Base-by-base conservation (phyloP, 92 coral and sea anemone species). In the Porites cylindrica region DNA sequence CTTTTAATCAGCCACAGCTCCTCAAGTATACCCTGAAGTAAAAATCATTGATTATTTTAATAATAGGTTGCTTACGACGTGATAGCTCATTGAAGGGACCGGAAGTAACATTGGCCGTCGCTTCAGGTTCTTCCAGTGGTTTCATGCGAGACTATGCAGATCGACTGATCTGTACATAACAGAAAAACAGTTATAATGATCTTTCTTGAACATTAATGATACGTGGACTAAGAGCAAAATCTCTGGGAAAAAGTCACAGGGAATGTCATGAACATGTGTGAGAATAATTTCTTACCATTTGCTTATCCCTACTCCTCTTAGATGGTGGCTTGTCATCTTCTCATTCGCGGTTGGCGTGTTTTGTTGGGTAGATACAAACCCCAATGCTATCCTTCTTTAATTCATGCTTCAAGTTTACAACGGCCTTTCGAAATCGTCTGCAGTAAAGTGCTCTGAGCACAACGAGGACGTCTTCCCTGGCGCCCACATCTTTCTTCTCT, bases 281-380 rank as follows among this genome's bases (percentile, higher is more conserved):
- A 13, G 52, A 38, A 51, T 20, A 68, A 53, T 70, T 51, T 14
- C 75, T 70, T 70, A 32, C 75, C 75, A 70, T 70, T 70, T 24
- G 62, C 79, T 75, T 61, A 51, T 75, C 79, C 21, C 79, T 75
- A 63, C 79, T 75, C 79, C 9, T 75, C 19, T 75, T 75, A 17
- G 64, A 75, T 51, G 79, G 79, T 52, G 53, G 29, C 10, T 74
- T 56, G 43, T 51, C 29, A 8, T 75, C 38, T 43, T 61, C 19
- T 20, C 53, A 12, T 32, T 53, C 79, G 19, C 47, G 64, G 43
- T 29, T 75, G 51, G 19, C n/a, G 53, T 75, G 65, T 29, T 63
- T 75, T n/a, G 79, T 12, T 14, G 75, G 75, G 75, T 29, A 70
- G 75, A 43, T 56, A 70, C 52, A 26, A 70, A 70, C 75, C 17